Base-by-base conservation (phyloP, 2,888 invertebrate species). In the Acanthosepion esculentum region DNA sequence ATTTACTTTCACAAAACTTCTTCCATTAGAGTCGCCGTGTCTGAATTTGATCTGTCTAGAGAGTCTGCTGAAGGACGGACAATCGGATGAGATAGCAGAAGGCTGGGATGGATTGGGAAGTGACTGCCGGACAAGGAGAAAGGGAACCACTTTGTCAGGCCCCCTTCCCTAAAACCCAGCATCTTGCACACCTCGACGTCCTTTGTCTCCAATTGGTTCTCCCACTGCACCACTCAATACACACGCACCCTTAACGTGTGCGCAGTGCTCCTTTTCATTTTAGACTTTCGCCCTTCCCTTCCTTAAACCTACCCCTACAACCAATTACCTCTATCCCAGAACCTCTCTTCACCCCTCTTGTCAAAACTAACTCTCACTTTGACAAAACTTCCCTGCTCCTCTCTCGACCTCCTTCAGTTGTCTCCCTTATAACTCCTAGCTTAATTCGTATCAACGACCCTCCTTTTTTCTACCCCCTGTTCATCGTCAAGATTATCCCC, bases 41-140 rank as follows among this genome's bases (percentile, higher is more conserved):
- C 78, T 78, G 78, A 78, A 78, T 78, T 78, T 78, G 78, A 78
- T 78, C 78, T 33, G n/a, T n/a, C 78, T 78, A 78, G 78, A 78
- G 78, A n/a, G 78, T 78, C 78, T 78, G 78, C 78, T 78, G 78
- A 78, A 78, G 78, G 78, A 78, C 78, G 33, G n/a, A 78, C 78
- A 78, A n/a, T 78, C 78, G n/a, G 78, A 15, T 78, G 78, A 33
- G 78, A n/a, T 78, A 78, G 78, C 78, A 78, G n/a, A 78, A 12
- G 18, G n/a, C 5, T 33, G 78, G 78, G 78, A 4, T 78, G 78
- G 78, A n/a, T 78, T 78, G 78, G 78, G n/a, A 78, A 12, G 78
- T 33, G 78, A 78, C 78, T 78, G 78, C n/a, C 78, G 78, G 78
- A 78, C 78, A 33, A 78, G 78, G 78, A 78, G 78, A 78, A 78